Base-by-base conservation (phyloP, 37 sponge, comb jelly and placozoan genomes). In the Chondrosia reniformis region DNA sequence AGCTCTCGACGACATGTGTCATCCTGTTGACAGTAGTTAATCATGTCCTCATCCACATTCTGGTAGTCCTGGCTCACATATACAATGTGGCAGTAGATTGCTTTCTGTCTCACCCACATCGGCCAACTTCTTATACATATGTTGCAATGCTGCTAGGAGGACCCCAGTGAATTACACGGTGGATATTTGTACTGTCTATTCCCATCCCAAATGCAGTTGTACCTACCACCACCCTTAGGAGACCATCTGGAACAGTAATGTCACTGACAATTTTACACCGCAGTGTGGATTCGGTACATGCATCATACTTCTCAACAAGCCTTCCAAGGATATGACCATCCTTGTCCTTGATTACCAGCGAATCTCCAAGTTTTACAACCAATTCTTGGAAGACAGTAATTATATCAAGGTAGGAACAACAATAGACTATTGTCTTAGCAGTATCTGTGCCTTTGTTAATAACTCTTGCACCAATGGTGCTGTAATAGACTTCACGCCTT, bases 121-220 rank as follows among this genome's bases (percentile, higher is more conserved):
- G 52, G 52, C 52, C 15, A 15, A 49, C 52, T 15, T 49, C 52
- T 49, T 49, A 15, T 19, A 49, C 52, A 49, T 49, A 49, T 15
- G 15, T 49, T 10, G 52, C 52, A 49, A 49, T 49, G 10, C 15
- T 49, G 52, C 52, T 49, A 10, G 15, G 52, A 49, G 52, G 52
- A 19, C 52, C 52, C 52, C 52, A 49, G 15, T 49, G 52, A 15
- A 49, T 19, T 15, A 49, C 52, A 10, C 15, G 10, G 52, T 49
- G 15, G 2, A 64, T 7, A 28, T 64, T 64, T 2, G 66, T 32
- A 64, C 66, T 9, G 33, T 64, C 66, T 9, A 64, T 64, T 3
- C 66, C 66, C 66, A 64, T 64, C 6, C 66, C 66, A 64, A 64
- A 64, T 21, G 66, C 66, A 64, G 6, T 9, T 9, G 66, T 64